Evolutionary conservation across 2,797 vertebrate species (phyloP).

Genomic region (Iguana delicatissima): DNA sequence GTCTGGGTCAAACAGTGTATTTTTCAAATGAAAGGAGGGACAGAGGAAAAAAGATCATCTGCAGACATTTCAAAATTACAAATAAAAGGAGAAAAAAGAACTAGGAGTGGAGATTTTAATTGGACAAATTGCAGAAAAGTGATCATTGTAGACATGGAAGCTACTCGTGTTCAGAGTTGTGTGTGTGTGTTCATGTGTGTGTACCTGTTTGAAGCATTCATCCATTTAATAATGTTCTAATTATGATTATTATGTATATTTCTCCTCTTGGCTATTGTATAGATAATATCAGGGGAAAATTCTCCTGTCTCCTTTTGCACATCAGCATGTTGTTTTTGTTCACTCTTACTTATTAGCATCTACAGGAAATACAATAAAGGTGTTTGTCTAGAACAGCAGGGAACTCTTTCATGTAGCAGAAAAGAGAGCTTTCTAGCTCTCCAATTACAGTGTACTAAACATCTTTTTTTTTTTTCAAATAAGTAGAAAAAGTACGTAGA

Average conservation of each 20-base stretch:
- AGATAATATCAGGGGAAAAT: conserved; percentile 30
- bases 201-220: neutral
- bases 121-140: neutral
- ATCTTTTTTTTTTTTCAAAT: conserved; percentile 18
- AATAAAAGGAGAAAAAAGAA: neutral
- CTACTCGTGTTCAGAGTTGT: neutral
- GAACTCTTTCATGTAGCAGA: conserved; percentile 56
- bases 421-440: conserved; percentile 55
- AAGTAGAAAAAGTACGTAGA: conserved; percentile 54
- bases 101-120: neutral
- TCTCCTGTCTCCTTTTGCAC: conserved; percentile 9
- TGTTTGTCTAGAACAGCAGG: conserved; percentile 7
- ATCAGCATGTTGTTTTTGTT: conserved; percentile 45
- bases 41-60: neutral
- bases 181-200: too few species aligned
- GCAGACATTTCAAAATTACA: neutral
- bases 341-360: conserved; percentile 40
- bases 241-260: conserved; percentile 40
- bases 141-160: conserved; percentile 27
- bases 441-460: conserved; percentile 60
- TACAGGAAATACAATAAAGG: conserved; percentile 56
- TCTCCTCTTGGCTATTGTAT: conserved; percentile 23
- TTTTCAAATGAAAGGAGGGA: neutral
- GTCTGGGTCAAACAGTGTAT: neutral
- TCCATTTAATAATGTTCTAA: conserved; percentile 22